Evolutionary conservation across 2,888 invertebrate species (phyloP).

Genomic region (Chironomus tentans): DNA sequence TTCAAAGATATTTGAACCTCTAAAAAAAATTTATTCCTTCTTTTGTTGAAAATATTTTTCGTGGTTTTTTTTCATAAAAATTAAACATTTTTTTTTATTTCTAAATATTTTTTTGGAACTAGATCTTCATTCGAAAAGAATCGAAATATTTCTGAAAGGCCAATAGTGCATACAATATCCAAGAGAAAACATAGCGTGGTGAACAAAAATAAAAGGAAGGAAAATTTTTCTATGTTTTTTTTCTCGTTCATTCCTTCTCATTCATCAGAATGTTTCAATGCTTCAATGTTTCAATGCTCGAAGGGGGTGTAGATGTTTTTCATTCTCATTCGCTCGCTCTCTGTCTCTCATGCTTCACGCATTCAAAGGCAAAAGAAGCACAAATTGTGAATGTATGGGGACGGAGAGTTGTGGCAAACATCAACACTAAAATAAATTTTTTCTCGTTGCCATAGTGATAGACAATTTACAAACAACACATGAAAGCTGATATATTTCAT

Average conservation of each 20-base stretch:
- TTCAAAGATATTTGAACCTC: background rate
- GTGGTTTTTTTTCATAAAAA: too few species aligned
- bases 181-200: background rate
- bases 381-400: background rate
- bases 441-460: constrained; percentile 21
- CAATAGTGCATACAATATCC: background rate
- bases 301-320: background rate
- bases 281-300: background rate
- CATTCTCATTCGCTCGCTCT: background rate
- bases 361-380: background rate
- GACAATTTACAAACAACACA: constrained; percentile 15
- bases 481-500: constrained; percentile 18
- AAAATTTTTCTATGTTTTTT: background rate
- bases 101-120: background rate
- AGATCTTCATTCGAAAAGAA: background rate
- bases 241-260: background rate
- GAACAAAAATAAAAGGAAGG: too few species aligned
- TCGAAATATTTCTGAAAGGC: background rate
- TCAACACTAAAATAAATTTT: background rate
- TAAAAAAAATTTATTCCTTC: too few species aligned
- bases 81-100: too few species aligned
- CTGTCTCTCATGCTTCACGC: background rate
- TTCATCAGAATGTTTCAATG: background rate
- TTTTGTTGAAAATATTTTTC: too few species aligned
- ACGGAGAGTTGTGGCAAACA: constrained; percentile 2